Percentiles rank a stretch among this genome's conserved stretches.
Conservation (phyloP, 2,113 vertebrate genomes). For the Dryoscopus gambensis region DNA sequence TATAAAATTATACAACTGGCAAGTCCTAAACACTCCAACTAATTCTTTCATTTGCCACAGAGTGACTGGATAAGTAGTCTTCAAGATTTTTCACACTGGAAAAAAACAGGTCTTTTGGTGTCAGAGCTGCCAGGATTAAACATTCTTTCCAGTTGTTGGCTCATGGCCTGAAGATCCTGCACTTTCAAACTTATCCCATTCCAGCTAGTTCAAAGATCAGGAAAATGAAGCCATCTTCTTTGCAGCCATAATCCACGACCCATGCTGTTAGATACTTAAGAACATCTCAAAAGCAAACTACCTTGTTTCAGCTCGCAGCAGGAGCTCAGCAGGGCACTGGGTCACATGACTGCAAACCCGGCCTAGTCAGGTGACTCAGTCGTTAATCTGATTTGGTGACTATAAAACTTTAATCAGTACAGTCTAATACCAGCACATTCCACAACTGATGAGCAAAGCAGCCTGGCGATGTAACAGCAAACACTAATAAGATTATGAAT, state of each 20-base stretch:
- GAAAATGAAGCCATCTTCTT: constrained; percentile 70
- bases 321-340: constrained; percentile 16
- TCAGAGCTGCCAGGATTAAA: constrained; percentile 53
- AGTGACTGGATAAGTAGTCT: neutral
- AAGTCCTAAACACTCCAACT: neutral
- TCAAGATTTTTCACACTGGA: neutral
- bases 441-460: constrained; percentile 32
- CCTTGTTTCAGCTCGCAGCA: constrained; percentile 44
- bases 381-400: constrained; percentile 63
- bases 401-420: constrained; percentile 55
- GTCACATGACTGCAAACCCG: constrained; percentile 28
- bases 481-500: constrained; percentile 41
- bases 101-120: neutral
- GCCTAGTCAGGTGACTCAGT: constrained; percentile 39
- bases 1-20: neutral
- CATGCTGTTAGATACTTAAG: constrained; percentile 64
- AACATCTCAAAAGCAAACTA: constrained; percentile 67
- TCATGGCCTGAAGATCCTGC: constrained; percentile 32
- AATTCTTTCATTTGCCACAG: neutral
- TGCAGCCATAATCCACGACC: constrained; percentile 48
- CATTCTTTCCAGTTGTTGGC: constrained; percentile 33
- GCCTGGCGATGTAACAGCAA: constrained; percentile 28
- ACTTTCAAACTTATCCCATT: constrained; percentile 46
- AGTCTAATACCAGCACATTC: constrained; percentile 50
- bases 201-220: constrained; percentile 49